Percentiles rank a stretch among this genome's conserved stretches.
Conservation (phyloP, 1,140 invertebrate genomes). For the Drosophila orosa region DNA sequence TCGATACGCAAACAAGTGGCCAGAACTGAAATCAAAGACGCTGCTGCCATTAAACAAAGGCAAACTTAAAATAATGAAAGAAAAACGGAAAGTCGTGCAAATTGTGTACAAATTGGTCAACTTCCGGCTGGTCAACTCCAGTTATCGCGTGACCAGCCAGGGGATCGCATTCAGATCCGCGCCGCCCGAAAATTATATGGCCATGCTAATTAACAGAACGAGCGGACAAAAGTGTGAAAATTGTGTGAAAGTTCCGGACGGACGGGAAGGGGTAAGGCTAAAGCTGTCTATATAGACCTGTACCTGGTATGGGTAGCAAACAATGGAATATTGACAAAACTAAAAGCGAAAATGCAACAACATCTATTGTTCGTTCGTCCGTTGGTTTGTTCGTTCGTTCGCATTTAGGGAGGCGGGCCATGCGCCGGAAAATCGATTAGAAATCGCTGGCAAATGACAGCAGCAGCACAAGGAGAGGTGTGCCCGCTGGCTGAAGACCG, state of each 20-base stretch:
- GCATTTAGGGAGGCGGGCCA: slow-evolving; percentile 16
- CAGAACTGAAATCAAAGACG: slow-evolving; percentile 64
- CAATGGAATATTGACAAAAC: slow-evolving; percentile 69
- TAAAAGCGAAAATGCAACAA: slow-evolving; percentile 54
- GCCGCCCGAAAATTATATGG: slow-evolving; percentile 46
- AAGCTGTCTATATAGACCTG: slow-evolving; percentile 23
- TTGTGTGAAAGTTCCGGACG: slow-evolving; percentile 64
- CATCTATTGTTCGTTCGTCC: slow-evolving; percentile 21
- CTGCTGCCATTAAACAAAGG: slow-evolving; percentile 22
- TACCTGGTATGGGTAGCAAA: slow-evolving; percentile 45
- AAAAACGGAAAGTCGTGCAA: slow-evolving; percentile 50
- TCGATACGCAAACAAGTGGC: slow-evolving; percentile 41
- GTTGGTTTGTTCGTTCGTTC: neutral
- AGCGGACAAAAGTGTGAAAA: slow-evolving; percentile 65
- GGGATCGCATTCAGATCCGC: slow-evolving; percentile 15
- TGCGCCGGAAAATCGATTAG: slow-evolving; percentile 77
- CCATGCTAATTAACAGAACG: slow-evolving; percentile 78
- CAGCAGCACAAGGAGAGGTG: slow-evolving; percentile 58
- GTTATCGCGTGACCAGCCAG: slow-evolving; percentile 56
- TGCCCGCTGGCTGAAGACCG: slow-evolving; percentile 66
- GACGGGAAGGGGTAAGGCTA: slow-evolving; percentile 18
- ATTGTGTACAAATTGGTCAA: slow-evolving; percentile 63
- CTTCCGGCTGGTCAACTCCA: slow-evolving; percentile 59
- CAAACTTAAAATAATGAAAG: slow-evolving; percentile 14
- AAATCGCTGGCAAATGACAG: slow-evolving; percentile 80